Conservation (phyloP, 2,797 vertebrate species). For the Tiaroga cobitis region DNA sequence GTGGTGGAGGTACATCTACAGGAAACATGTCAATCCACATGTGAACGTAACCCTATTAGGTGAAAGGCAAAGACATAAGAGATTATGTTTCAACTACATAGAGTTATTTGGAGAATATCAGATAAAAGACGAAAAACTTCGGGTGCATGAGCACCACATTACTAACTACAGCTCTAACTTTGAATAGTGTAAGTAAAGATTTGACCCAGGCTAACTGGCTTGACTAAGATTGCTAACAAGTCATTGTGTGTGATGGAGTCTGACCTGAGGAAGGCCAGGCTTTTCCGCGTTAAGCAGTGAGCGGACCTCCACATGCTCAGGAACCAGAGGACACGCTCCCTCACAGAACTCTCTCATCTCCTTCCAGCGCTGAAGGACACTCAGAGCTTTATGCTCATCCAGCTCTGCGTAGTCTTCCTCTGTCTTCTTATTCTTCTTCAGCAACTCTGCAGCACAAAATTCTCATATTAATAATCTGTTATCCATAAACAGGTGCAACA, state of each 20-base stretch:
- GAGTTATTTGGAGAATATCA: background rate
- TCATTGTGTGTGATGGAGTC: background rate
- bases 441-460: slow-evolving; percentile 67
- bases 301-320: slow-evolving; percentile 89
- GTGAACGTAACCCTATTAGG: slow-evolving; percentile 86
- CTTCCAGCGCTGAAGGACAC: slow-evolving; percentile 86
- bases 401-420: slow-evolving; percentile 72
- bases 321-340: slow-evolving; percentile 83
- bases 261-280: slow-evolving; percentile 89
- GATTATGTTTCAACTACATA: background rate
- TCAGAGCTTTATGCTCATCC: slow-evolving; percentile 87
- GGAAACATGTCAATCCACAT: slow-evolving; percentile 99
- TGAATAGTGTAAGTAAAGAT: background rate
- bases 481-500: background rate
- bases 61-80: slow-evolving; percentile 25
- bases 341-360: slow-evolving; percentile 87
- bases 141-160: background rate
- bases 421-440: slow-evolving; percentile 76
- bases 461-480: slow-evolving; percentile 1
- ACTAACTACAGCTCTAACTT: background rate
- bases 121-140: background rate
- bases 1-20: slow-evolving; percentile 85
- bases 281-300: slow-evolving; percentile 81
- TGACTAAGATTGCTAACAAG: background rate
- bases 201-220: background rate